Conservation (phyloP, 2,797 vertebrate species). For the Periparus ater region DNA sequence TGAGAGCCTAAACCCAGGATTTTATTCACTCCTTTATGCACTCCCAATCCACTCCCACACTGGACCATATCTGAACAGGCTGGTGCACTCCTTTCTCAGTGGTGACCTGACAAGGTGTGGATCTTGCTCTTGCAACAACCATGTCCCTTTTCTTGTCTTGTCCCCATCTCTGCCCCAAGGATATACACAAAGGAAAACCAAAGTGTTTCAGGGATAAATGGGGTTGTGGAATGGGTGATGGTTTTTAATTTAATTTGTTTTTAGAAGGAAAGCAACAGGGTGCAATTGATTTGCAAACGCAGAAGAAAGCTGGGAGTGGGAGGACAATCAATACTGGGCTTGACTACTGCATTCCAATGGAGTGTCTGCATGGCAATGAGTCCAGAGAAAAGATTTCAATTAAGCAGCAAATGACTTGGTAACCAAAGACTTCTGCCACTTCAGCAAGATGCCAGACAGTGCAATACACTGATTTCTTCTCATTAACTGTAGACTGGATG, state of each 20-base stretch:
- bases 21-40: not conserved
- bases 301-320: conserved; percentile 36
- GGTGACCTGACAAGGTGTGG: not conserved
- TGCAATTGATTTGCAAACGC: conserved; percentile 46
- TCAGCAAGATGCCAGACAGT: conserved; percentile 81
- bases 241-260: not conserved
- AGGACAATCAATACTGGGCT: conserved; percentile 81
- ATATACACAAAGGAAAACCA: not conserved
- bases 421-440: conserved; percentile 64
- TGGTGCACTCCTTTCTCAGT: not conserved
- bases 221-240: not conserved
- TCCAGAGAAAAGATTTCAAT: conserved; percentile 60
- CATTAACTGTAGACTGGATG: conserved; percentile 78
- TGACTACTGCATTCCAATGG: conserved; percentile 82
- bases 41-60: not conserved
- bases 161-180: not conserved
- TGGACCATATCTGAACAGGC: not conserved
- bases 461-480: conserved; percentile 83
- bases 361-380: conserved; percentile 62
- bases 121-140: not conserved
- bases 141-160: fast-evolving
- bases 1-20: not conserved
- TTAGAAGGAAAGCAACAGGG: conserved; percentile 7
- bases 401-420: conserved; percentile 36
- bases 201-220: not conserved